Evolutionary conservation across 2,888 invertebrate species (phyloP), one percentile per base, ranked within the genome.

Genomic region (Allophyes oxyacanthae): DNA sequence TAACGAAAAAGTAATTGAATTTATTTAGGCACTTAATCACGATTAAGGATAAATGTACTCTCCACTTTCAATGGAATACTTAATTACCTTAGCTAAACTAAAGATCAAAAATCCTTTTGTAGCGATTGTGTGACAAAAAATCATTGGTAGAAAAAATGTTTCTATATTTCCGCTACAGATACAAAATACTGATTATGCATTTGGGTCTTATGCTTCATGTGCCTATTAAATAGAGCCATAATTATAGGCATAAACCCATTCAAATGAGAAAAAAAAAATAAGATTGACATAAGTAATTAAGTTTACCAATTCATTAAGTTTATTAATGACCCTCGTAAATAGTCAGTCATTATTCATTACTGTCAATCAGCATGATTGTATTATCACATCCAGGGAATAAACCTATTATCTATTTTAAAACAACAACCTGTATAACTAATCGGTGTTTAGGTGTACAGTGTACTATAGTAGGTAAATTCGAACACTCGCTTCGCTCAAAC

Each of bases 21-120:
- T 53, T 15, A 52, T 53, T 55, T 43, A 0, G 42, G 44, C 60
- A 71, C 70, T 56, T 50, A 56, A 75, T 78, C 72, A 77, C 67
- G 68, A 77, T 70, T 69, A 62, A 77, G 78, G 78, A 79, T n/a
- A n/a, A 71, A 70, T 51, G 30, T 34, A 46, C 10, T 36, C 20
- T 40, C 43, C 10, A 32, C 6, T 38, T 45, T 28, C n/a, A 49
- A 61, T 42, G 26, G 11, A 14, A 0, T n/a, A n/a, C 28, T 52
- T 51, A 48, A 64, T 60, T 37, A 48, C 28, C 6, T 34, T 6
- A 34, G 11, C 13, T 34, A 9, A 14, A 38, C 46, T 51, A 38
- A 46, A 6, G 11, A 13, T 26, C n/a, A 32, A 41, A 33, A 26
- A 9, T 13, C 3, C 8, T n/a, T n/a, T 5, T 7, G 20, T 13